phyloP scores from a whole-genome alignment of 2,888 invertebrate genomes.

The Tipula unca region DNA sequence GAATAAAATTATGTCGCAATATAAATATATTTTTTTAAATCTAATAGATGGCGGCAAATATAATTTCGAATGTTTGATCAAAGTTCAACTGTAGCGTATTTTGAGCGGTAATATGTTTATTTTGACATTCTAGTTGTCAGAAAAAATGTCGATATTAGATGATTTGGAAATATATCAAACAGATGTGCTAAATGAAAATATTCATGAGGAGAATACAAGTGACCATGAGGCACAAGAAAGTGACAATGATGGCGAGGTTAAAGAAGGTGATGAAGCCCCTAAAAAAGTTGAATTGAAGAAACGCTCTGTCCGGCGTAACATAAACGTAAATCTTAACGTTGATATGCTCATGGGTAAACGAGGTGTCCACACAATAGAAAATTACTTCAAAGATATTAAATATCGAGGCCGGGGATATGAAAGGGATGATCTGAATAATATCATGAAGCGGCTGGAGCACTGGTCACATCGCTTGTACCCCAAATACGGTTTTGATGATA shows the following conservation, averaged over 20 bases:
- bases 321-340: conserved; percentile 57
- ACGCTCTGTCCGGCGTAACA: conserved; percentile 52
- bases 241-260: conserved; percentile 33
- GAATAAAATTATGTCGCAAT: not conserved
- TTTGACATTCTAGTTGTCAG: not conserved
- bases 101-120: not conserved
- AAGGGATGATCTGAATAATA: conserved; percentile 65
- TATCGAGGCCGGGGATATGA: conserved; percentile 74
- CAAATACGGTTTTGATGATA: conserved; percentile 79
- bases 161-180: conserved; percentile 29
- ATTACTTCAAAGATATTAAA: conserved; percentile 71
- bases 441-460: conserved; percentile 78
- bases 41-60: not conserved
- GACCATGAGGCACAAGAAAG: conserved; percentile 42
- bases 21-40: not conserved
- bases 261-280: conserved; percentile 38
- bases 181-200: conserved; percentile 35
- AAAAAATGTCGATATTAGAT: conserved; percentile 21
- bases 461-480: conserved; percentile 93
- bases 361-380: conserved; percentile 72
- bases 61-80: not conserved
- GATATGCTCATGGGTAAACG: conserved; percentile 62
- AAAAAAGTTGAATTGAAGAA: conserved; percentile 45
- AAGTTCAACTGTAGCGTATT: not conserved
- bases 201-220: conserved; percentile 26